These are phyloP conservation scores for Nephrotoma flavescens DNA, from an alignment of 2,888 invertebrate genomes.

Conservation along the genomic window DNA sequence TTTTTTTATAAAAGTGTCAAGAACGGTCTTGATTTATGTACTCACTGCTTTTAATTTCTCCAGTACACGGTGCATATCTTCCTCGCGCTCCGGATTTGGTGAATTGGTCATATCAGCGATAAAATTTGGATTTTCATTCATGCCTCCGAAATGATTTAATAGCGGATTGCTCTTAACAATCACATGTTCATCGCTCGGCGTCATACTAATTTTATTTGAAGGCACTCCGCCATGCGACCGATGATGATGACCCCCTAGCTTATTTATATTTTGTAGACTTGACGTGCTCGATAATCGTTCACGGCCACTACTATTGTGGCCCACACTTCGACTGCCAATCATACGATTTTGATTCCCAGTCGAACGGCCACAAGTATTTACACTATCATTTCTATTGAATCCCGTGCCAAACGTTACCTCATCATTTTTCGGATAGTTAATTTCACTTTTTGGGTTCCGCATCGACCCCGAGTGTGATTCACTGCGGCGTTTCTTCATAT, in stretches of 20 bases:
- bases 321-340: not conserved
- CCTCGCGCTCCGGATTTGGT: conserved; percentile 46
- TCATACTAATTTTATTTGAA: not conserved
- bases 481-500: conserved; percentile 50
- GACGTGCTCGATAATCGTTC: not conserved
- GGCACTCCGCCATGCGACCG: conserved; percentile 20
- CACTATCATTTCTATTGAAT: conserved; percentile 27
- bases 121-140: conserved; percentile 34
- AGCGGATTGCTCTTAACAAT: conserved; percentile 68
- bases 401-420: conserved; percentile 30
- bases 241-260: conserved; percentile 18
- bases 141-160: conserved; percentile 43
- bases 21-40: not conserved
- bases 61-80: conserved; percentile 8
- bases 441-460: conserved; percentile 29
- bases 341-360: not conserved
- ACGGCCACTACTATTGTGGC: not conserved
- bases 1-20: conserved; percentile 12
- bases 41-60: conserved; percentile 27
- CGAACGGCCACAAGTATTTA: conserved; percentile 17
- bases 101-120: conserved; percentile 44
- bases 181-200: conserved; percentile 43
- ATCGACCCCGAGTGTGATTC: conserved; percentile 23
- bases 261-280: not conserved
- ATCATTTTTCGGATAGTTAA: conserved; percentile 33